phyloP scores from a whole-genome alignment of 2,797 vertebrate genomes.

The Tenualosa thibaudeaui region DNA sequence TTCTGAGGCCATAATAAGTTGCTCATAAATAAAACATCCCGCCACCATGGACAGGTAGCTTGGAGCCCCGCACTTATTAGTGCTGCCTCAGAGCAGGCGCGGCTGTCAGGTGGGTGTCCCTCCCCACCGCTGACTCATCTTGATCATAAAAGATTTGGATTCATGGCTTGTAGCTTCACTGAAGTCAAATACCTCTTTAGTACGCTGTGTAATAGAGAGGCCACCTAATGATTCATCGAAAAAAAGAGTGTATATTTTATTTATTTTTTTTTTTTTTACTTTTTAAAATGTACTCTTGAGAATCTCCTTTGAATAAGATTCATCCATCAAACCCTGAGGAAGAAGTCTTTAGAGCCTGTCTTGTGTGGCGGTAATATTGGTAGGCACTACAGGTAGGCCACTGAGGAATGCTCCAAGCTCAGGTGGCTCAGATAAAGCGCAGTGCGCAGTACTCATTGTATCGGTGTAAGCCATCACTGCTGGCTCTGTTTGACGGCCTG shows the following conservation, averaged over 20 bases:
- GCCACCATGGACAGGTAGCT: constrained; percentile 68
- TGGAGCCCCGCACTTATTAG: constrained; percentile 57
- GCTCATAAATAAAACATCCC: constrained; percentile 72
- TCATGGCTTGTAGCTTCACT: background rate
- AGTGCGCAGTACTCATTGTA: background rate
- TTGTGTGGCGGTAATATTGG: no score
- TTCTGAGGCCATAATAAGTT: constrained; percentile 67
- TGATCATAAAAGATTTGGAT: background rate
- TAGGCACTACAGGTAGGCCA: background rate
- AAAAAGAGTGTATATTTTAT: background rate
- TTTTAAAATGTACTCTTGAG: background rate
- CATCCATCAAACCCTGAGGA: background rate
- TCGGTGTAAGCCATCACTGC: background rate
- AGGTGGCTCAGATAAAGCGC: background rate
- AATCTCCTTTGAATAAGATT: background rate
- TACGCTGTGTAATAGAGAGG: background rate
- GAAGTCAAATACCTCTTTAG: background rate
- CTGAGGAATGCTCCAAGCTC: constrained; percentile 13
- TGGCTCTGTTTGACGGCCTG: background rate
- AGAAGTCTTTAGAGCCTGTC: background rate
- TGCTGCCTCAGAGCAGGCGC: background rate
- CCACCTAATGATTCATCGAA: background rate
- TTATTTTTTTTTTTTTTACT: background rate
- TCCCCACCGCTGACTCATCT: background rate
- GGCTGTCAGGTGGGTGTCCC: background rate